Conservation (phyloP, 2,113 vertebrate genomes). For the Sylvietta virens region DNA sequence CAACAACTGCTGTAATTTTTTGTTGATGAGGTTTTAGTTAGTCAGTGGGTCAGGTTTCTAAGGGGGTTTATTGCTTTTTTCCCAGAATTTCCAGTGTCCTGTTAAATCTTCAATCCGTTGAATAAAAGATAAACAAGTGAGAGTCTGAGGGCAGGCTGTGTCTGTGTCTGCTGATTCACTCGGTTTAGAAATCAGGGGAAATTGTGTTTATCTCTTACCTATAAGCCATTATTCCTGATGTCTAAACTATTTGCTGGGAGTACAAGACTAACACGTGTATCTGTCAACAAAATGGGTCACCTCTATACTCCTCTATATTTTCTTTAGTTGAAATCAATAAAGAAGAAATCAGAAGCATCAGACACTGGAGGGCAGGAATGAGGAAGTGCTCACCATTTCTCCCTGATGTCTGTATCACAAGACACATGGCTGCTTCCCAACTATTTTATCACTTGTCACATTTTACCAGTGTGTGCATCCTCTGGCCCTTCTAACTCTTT, state of each 20-base stretch:
- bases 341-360: slow-evolving; percentile 49
- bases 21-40: too few relatives aligned
- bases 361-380: slow-evolving; percentile 14
- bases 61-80: not conserved
- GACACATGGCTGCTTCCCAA: not conserved
- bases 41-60: not conserved
- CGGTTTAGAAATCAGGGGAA: not conserved
- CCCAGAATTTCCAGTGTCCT: not conserved
- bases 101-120: not conserved
- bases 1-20: not conserved
- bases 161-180: not conserved
- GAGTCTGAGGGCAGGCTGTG: not conserved
- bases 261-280: slow-evolving; percentile 22
- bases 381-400: slow-evolving; percentile 26
- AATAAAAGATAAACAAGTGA: not conserved
- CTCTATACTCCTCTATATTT: slow-evolving; percentile 23
- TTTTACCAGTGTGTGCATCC: not conserved
- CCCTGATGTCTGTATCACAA: slow-evolving; percentile 7
- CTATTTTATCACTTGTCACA: not conserved
- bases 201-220: not conserved
- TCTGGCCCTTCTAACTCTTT: not conserved
- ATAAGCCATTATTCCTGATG: not conserved
- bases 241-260: slow-evolving; percentile 19
- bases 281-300: slow-evolving; percentile 43
- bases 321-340: slow-evolving; percentile 62